Evolutionary conservation across 2,888 invertebrate species (phyloP), one percentile per base, ranked within the genome.

Genomic region (Ferdinandea cuprea): DNA sequence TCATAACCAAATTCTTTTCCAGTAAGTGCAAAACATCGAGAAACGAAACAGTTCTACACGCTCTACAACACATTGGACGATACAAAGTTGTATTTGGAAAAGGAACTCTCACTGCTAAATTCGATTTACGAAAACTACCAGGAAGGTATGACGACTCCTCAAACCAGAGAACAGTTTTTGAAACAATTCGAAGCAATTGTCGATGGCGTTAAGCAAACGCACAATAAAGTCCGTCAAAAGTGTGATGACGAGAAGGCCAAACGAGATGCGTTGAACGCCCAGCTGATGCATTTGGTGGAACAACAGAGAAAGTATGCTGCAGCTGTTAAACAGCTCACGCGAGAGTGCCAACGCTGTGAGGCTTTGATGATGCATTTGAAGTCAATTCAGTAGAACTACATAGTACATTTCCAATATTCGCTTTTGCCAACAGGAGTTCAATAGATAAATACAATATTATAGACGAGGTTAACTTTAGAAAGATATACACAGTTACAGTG

Each of bases 1-100:
- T 52, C 0, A 3, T 5, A 28, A 11, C 19, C 2, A 4, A 1
- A 32, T 19, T 46, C 8, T 9, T 48, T 78, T 77, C 0, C 91
- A 98, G 98, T 99, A 88, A 96, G 98, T 83, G 95, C 96, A 28
- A 98, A 97, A 88, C 98, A 99, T 90, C 95, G 96, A 89, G 98
- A 99, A 93, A 99, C 99, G 0, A 99, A 99, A 91, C 98, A 99
- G 92, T 98, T 97, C 92, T 99, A 96, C 90, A 97, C 97, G 42
- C 93, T 99, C 81, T 98, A 98, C 91, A 99, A 99, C 90, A 98
- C 98, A 1, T 92, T 99, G 65, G 96, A 97, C 89, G 98, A 99
- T 91, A 96, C 97, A n/a, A 96, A 97, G 90, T 92, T 96, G 42
- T 99, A 98, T 90, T 94, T 98, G 88, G 95, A 95, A 85, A 98